phyloP scores from a whole-genome alignment of 1,140 invertebrate genomes.

The Solenopsis invicta region DNA sequence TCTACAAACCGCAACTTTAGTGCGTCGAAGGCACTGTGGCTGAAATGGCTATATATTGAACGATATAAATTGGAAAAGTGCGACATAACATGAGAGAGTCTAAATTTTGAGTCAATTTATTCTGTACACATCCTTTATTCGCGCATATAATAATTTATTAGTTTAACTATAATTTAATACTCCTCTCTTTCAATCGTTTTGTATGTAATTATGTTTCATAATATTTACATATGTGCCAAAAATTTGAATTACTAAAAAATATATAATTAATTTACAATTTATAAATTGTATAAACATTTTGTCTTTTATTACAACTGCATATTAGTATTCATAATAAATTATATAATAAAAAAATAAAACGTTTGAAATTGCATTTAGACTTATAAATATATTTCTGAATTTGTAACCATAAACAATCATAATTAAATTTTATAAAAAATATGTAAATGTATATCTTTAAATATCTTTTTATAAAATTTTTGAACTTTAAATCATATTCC shows the following conservation, averaged over 20 bases:
- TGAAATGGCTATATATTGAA: background rate
- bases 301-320: background rate
- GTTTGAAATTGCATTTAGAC: too few relatives aligned
- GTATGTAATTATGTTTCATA: background rate
- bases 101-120: constrained; percentile 5
- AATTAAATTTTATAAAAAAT: too few relatives aligned
- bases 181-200: background rate
- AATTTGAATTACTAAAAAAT: background rate
- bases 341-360: background rate
- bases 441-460: too few relatives aligned
- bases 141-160: background rate
- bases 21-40: constrained; percentile 47
- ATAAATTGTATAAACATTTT: background rate
- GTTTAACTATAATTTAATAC: background rate
- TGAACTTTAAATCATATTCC: background rate
- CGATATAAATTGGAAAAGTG: constrained; percentile 16
- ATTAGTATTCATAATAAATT: too few relatives aligned
- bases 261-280: background rate
- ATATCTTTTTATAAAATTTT: too few relatives aligned
- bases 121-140: background rate
- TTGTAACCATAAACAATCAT: too few relatives aligned
- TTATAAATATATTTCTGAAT: too few relatives aligned
- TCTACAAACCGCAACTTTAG: constrained; percentile 63
- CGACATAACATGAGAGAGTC: background rate
- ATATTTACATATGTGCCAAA: background rate